Evolutionary conservation across 2,797 vertebrate genomes (phyloP).

Genomic region (Catamblyrhynchus diadema): DNA sequence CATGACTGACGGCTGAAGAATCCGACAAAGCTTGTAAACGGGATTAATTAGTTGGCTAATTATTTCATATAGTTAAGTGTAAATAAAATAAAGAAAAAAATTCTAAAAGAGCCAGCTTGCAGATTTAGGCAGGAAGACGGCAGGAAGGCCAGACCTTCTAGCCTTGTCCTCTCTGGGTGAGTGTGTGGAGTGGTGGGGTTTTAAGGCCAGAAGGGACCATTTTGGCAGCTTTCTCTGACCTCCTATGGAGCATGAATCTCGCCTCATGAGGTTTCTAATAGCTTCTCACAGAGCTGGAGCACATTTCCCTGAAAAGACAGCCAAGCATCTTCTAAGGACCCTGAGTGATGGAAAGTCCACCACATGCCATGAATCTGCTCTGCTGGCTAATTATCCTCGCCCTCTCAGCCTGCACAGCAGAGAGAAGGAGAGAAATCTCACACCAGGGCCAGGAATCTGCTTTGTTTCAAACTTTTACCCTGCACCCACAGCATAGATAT

Average conservation of each 20-base stretch:
- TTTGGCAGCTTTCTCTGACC: not conserved
- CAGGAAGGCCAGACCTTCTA: not conserved
- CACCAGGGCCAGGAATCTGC: not conserved
- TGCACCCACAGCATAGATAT: not conserved
- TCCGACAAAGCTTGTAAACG: slow-evolving; percentile 83
- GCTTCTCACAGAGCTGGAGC: not conserved
- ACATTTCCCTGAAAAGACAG: not conserved
- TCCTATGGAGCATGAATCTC: not conserved
- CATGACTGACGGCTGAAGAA: slow-evolving; percentile 82
- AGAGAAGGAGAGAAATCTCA: not conserved
- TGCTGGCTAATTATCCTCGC: not conserved
- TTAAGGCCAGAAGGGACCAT: slow-evolving; percentile 30
- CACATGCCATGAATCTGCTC: slow-evolving; percentile 25
- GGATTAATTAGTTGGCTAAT: slow-evolving; percentile 83
- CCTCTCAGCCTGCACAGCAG: not conserved
- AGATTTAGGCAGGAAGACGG: not conserved
- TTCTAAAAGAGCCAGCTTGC: not conserved
- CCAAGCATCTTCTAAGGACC: not conserved
- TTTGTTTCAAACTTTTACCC: not conserved
- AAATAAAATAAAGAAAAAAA: slow-evolving; percentile 70
- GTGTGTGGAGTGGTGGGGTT: not conserved
- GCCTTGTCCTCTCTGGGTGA: not conserved
- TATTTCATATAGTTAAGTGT: slow-evolving; percentile 78
- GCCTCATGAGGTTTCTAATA: not conserved
- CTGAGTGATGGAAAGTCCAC: slow-evolving; percentile 29